Evolutionary conservation across 1,140 invertebrate genomes (phyloP).

Genomic region (fruit fly (Drosophila melanogaster)): DNA sequence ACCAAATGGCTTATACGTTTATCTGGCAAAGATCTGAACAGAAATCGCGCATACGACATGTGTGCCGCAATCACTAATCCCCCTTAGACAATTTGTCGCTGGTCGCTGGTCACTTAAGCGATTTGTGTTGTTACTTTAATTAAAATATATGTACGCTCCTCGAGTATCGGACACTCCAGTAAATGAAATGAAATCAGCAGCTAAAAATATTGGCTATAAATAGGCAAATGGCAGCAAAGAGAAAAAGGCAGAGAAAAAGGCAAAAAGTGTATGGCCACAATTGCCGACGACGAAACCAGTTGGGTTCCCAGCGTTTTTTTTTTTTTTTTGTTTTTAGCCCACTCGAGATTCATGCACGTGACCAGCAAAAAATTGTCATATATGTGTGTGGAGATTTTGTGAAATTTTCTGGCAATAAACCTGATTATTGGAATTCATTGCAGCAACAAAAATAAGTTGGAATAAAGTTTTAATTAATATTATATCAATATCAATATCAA

Average conservation of each 20-base stretch:
- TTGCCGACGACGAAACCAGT: constrained; percentile 35
- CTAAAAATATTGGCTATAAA: constrained; percentile 78
- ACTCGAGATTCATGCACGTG: constrained; percentile 52
- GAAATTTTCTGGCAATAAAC: constrained; percentile 31
- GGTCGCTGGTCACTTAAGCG: constrained; percentile 33
- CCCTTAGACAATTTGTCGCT: constrained; percentile 45
- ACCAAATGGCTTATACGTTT: neutral
- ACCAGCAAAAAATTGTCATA: constrained; percentile 41
- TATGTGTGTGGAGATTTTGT: constrained; percentile 21
- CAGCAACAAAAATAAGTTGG: neutral
- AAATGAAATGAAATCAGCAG: constrained; percentile 74
- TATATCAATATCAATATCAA: constrained; percentile 1
- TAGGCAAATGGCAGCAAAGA: constrained; percentile 49
- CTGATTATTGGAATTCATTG: constrained; percentile 25
- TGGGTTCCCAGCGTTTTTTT: constrained; percentile 23
- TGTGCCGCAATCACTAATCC: constrained; percentile 28
- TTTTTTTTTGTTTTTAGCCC: constrained; percentile 21
- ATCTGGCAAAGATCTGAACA: neutral
- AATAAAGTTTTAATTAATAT: constrained; percentile 44
- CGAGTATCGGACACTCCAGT: constrained; percentile 48
- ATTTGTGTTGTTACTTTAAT: constrained; percentile 64
- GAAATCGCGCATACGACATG: constrained; percentile 39
- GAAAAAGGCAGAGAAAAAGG: neutral
- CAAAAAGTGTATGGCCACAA: constrained; percentile 21
- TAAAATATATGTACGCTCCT: constrained; percentile 35